Evolutionary conservation across 2,797 vertebrate genomes (phyloP).

Genomic region (Anguilla marmorata): DNA sequence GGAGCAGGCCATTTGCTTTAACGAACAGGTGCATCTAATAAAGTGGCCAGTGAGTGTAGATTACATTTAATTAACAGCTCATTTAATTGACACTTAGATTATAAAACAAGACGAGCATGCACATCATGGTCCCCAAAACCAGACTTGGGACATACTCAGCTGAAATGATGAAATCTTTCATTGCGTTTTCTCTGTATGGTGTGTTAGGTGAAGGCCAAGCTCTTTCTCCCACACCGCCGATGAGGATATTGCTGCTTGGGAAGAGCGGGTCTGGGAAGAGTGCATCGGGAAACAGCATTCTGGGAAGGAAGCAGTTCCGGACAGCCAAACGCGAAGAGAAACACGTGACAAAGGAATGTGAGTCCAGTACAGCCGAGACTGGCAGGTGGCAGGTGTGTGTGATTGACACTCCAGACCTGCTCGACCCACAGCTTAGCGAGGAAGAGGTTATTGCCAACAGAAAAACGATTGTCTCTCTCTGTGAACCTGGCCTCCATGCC

Average conservation of each 20-base stretch:
- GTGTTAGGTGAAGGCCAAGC: background rate
- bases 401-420: constrained; percentile 67
- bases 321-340: constrained; percentile 46
- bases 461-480: constrained; percentile 37
- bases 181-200: background rate
- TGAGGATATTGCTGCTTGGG: constrained; percentile 59
- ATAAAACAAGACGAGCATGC: too few species aligned
- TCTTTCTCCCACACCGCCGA: background rate
- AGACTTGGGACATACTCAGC: background rate
- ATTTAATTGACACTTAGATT: background rate
- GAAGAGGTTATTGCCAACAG: constrained; percentile 29
- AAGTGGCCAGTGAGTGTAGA: too few species aligned
- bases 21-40: too few species aligned
- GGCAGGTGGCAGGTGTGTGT: constrained; percentile 54
- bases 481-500: constrained; percentile 44
- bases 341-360: constrained; percentile 61
- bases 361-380: constrained; percentile 51
- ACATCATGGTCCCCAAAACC: background rate
- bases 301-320: constrained; percentile 68
- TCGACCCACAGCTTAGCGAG: background rate
- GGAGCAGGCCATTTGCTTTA: too few species aligned
- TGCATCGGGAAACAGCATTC: constrained; percentile 65
- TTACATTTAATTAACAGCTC: background rate
- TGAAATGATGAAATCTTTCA: background rate
- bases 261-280: constrained; percentile 70